Evolutionary conservation across 2,113 vertebrate genomes (phyloP).

Genomic region (Atlantisia rogersi): DNA sequence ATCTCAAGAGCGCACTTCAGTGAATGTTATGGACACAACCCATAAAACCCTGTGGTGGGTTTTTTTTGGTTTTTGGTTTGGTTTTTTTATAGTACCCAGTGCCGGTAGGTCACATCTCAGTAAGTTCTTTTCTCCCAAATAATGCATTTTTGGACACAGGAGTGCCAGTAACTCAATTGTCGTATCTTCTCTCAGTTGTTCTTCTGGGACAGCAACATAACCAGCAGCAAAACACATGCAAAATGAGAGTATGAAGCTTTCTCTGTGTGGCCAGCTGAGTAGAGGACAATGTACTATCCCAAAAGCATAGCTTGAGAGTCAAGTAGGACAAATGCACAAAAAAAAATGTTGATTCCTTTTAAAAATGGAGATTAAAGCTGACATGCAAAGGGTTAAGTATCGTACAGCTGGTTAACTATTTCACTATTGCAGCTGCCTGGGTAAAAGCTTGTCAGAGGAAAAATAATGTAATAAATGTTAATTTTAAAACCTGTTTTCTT

Average conservation of each 20-base stretch:
- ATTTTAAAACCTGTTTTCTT: conserved; percentile 7
- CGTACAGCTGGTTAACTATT: neutral
- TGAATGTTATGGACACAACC: neutral
- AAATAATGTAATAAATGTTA: neutral
- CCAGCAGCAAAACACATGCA: neutral
- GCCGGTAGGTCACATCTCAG: neutral
- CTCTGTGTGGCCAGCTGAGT: neutral
- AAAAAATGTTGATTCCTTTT: neutral
- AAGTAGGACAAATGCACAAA: neutral
- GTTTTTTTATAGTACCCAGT: neutral
- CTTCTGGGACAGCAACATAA: neutral
- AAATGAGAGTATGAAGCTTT: neutral
- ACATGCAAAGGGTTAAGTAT: neutral
- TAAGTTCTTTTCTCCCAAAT: neutral
- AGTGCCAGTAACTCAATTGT: neutral
- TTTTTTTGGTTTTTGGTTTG: no score
- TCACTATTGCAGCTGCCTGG: neutral
- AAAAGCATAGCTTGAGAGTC: neutral
- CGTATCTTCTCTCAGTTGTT: neutral
- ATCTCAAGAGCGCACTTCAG: neutral
- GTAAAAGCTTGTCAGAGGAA: neutral
- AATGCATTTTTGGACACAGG: neutral
- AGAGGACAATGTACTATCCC: neutral
- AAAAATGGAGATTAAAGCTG: neutral
- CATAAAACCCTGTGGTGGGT: neutral